phyloP scores from a whole-genome alignment of 2,113 vertebrate genomes.

The Odocoileus hemionus region DNA sequence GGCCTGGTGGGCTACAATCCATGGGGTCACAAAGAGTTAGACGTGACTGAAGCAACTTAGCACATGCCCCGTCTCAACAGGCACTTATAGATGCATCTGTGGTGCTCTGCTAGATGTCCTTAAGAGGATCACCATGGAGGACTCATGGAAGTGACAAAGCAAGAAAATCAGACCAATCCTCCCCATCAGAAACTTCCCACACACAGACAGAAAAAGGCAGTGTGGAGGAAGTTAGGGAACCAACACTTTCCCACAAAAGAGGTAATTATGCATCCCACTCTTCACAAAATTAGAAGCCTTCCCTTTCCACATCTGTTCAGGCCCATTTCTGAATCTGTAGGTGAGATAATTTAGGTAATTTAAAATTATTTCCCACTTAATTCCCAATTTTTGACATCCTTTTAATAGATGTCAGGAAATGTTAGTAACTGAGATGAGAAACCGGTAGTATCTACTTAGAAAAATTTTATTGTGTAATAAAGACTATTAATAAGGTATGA shows the following conservation, averaged over 20 bases:
- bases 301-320: not conserved
- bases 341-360: conserved; percentile 5
- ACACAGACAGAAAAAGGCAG: not conserved
- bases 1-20: not conserved
- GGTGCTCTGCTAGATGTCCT: not conserved
- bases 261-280: not conserved
- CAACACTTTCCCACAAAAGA: not conserved
- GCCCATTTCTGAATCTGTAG: conserved; percentile 1
- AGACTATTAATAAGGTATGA: not conserved
- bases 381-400: not conserved
- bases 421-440: not conserved
- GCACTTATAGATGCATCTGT: not conserved
- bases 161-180: not conserved
- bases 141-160: not conserved
- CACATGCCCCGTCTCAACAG: not conserved
- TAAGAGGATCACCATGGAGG: not conserved
- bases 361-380: conserved; percentile 33
- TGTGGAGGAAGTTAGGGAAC: not conserved
- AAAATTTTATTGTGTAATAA: conserved; percentile 13
- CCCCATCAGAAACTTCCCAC: not conserved
- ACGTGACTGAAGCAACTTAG: not conserved
- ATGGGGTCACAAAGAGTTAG: not conserved
- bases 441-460: not conserved
- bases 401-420: conserved; percentile 11
- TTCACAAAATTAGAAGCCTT: conserved; percentile 32